Conservation (phyloP, 2,113 vertebrate genomes). For the Mobula birostris region DNA sequence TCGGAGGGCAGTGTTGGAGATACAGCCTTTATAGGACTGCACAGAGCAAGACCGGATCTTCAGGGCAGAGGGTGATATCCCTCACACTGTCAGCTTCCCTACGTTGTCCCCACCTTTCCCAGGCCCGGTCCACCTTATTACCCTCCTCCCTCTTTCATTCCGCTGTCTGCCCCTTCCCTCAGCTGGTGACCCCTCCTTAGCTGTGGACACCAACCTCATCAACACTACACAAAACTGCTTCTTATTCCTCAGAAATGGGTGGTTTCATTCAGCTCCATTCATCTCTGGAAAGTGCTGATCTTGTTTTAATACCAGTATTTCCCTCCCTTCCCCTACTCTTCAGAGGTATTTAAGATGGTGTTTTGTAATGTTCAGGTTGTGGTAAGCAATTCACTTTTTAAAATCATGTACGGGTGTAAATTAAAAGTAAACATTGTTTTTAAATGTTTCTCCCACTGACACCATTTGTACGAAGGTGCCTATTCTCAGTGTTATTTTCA, state of each 20-base stretch:
- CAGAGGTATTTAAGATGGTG: neutral
- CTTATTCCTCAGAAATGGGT: too few relatives aligned
- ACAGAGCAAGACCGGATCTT: too few relatives aligned
- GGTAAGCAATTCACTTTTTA: neutral
- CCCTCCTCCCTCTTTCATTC: too few relatives aligned
- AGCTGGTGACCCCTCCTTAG: too few relatives aligned
- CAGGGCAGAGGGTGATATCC: neutral
- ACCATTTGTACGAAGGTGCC: neutral
- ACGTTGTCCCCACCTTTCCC: accelerated
- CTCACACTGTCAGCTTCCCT: too few relatives aligned
- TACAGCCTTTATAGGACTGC: neutral
- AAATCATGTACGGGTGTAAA: conserved; percentile 6
- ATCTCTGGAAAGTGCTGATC: neutral
- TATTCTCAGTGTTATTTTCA: neutral
- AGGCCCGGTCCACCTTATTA: accelerated
- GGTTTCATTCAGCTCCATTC: neutral
- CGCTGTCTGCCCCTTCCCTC: too few relatives aligned
- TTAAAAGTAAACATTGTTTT: conserved; percentile 5
- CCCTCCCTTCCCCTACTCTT: neutral
- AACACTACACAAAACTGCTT: too few relatives aligned
- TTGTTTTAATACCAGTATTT: neutral
- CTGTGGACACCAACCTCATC: neutral
- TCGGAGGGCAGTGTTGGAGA: neutral
- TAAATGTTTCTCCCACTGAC: neutral
- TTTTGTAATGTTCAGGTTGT: conserved; percentile 13